phyloP scores from a whole-genome alignment of 2,888 invertebrate genomes.

The Yponomeuta evonymella region DNA sequence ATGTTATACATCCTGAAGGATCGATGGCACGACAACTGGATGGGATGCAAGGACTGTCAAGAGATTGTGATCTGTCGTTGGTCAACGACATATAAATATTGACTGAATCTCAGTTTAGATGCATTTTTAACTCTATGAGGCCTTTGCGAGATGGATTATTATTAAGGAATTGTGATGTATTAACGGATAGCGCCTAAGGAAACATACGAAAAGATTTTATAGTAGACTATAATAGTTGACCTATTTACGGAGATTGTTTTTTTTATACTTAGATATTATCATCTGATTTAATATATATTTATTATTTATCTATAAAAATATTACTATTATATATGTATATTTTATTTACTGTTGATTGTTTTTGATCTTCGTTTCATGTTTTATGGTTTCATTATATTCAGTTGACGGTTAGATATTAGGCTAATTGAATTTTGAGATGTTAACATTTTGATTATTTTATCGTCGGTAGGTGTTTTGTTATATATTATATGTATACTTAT shows the following conservation, averaged over 20 bases:
- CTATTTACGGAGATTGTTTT: constrained; percentile 78
- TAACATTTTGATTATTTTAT: constrained; percentile 63
- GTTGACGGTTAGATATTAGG: constrained; percentile 40
- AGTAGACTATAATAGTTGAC: constrained; percentile 72
- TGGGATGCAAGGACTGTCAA: constrained; percentile 68
- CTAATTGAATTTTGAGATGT: constrained; percentile 46
- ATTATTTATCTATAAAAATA: constrained; percentile 56
- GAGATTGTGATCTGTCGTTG: constrained; percentile 76
- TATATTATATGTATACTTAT: constrained; percentile 20
- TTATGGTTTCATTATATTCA: constrained; percentile 48
- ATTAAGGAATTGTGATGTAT: constrained; percentile 77
- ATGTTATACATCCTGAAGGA: constrained; percentile 69
- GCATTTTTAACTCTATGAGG: constrained; percentile 77
- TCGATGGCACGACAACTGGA: constrained; percentile 67
- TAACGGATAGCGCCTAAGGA: constrained; percentile 77
- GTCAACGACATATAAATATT: constrained; percentile 77
- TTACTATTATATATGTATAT: constrained; percentile 36
- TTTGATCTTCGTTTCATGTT: constrained; percentile 65
- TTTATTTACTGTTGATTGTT: constrained; percentile 76
- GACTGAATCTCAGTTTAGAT: constrained; percentile 78
- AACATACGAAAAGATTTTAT: constrained; percentile 77
- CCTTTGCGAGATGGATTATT: constrained; percentile 76
- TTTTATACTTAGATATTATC: constrained; percentile 76
- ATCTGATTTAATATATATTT: constrained; percentile 75
- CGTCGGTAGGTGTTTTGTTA: constrained; percentile 65